Percentiles rank a stretch among this genome's conserved stretches.
phyloP scores from a whole-genome alignment of 2,797 vertebrate genomes.

The Rallus crepitans region DNA sequence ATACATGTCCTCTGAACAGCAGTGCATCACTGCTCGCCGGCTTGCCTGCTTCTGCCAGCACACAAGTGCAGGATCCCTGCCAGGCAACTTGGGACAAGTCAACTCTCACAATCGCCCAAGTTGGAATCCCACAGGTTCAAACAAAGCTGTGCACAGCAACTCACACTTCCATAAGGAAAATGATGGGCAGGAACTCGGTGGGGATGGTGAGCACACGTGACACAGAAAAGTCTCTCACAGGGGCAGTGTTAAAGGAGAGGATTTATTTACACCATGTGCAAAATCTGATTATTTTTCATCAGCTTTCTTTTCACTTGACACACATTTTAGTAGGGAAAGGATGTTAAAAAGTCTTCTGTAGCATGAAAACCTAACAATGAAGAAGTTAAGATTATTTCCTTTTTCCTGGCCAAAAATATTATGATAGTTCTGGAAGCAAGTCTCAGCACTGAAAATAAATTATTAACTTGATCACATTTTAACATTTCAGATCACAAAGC shows the following conservation, averaged over 20 bases:
- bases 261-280: neutral
- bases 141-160: rapidly evolving
- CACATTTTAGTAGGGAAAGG: neutral
- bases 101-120: neutral
- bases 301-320: neutral
- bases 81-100: neutral
- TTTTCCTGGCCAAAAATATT: neutral
- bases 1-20: rapidly evolving
- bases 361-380: rapidly evolving
- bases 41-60: neutral
- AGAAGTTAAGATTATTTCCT: neutral
- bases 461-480: neutral
- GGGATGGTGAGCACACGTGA: neutral
- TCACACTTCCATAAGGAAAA: neutral
- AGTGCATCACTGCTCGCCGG: neutral
- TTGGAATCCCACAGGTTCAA: neutral
- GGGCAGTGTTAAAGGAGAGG: neutral
- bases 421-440: neutral
- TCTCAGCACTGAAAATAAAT: neutral
- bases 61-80: neutral
- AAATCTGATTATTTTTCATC: neutral
- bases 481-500: neutral
- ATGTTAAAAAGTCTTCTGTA: neutral
- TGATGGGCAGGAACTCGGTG: rapidly evolving
- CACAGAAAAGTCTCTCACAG: neutral